phyloP scores from a whole-genome alignment of 1,140 invertebrate genomes.

The Penaeus chinensis region DNA sequence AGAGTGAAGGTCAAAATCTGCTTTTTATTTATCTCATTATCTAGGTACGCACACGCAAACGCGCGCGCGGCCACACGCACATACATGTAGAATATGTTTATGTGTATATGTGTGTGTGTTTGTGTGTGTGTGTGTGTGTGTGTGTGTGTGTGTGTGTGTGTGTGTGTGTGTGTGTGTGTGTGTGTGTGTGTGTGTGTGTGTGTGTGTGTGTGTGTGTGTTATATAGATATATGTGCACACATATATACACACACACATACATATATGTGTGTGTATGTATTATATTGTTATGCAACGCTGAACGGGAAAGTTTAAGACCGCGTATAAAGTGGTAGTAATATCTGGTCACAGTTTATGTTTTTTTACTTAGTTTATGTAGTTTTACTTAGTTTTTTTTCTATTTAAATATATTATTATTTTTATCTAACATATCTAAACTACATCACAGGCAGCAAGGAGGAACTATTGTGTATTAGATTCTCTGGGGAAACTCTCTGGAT shows the following conservation, averaged over 20 bases:
- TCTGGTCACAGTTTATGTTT: too few species aligned
- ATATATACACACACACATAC: conserved; percentile 28
- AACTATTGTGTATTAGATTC: too few species aligned
- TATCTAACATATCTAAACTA: too few species aligned
- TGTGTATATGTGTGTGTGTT: neutral
- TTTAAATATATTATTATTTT: too few species aligned
- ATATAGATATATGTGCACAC: conserved; percentile 22
- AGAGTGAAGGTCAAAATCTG: neutral
- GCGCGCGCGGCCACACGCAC: neutral
- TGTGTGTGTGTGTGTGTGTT: neutral
- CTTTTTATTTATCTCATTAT: neutral
- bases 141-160: neutral
- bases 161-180: neutral
- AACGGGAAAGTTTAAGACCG: neutral
- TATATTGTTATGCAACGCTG: neutral
- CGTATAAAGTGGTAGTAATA: neutral
- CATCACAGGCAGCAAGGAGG: too few species aligned
- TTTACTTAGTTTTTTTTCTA: neutral
- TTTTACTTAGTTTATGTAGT: too few species aligned
- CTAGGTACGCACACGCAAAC: neutral
- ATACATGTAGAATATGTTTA: neutral
- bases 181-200: neutral
- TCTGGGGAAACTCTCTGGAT: too few species aligned
- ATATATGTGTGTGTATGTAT: conserved; percentile 18
- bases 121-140: neutral